phyloP scores from a whole-genome alignment of 2,113 vertebrate species.

The Beaufortia kweichowensis region DNA sequence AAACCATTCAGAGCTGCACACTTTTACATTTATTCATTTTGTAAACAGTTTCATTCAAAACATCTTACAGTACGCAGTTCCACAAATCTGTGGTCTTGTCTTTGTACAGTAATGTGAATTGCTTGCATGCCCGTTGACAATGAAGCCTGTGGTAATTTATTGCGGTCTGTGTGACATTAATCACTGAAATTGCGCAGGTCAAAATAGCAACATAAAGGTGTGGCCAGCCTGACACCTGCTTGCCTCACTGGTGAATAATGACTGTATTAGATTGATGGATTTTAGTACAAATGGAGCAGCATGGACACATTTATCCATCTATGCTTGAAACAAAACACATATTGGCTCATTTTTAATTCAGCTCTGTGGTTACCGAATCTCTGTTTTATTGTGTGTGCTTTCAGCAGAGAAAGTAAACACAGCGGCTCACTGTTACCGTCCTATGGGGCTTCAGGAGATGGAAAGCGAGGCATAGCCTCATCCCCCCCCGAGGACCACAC shows the following conservation, averaged over 20 bases:
- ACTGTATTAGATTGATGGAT: background rate
- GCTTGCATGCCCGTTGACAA: no score
- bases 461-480: conserved; percentile 17
- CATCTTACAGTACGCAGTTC: no score
- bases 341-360: conserved; percentile 20
- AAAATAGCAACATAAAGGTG: no score
- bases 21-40: background rate
- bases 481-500: conserved; percentile 31
- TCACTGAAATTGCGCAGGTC: no score
- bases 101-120: no score
- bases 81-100: no score
- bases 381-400: conserved; percentile 24
- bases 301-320: background rate
- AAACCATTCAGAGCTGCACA: background rate
- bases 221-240: no score
- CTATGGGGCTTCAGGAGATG: conserved; percentile 18
- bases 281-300: background rate
- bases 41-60: background rate
- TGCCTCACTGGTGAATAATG: no score
- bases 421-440: conserved; percentile 16
- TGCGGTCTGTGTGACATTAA: no score
- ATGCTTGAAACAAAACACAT: background rate
- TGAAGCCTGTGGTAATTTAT: no score
- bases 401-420: conserved; percentile 30
- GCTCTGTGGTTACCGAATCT: background rate